Evolutionary conservation across 2,113 vertebrate species (phyloP), one percentile per base, ranked within the genome.

Genomic region (Sinocyclocheilus rhinocerous): DNA sequence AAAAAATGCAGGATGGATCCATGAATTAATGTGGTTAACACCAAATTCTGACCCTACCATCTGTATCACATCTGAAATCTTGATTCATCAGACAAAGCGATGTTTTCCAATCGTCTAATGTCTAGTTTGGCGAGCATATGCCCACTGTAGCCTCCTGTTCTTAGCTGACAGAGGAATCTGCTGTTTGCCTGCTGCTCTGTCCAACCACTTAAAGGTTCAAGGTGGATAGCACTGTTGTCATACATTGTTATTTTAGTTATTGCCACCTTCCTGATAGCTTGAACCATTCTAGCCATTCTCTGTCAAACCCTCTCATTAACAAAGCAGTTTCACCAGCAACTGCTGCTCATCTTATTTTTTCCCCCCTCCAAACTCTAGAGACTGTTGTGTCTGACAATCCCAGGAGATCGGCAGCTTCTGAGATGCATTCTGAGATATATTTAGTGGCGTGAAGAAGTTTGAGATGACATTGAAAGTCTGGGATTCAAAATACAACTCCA

Each of bases 171-270:
- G 57, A 59, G 36, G 57, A 26, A 45, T 9, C 33, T 45, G 33
- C 16, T 61, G 55, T 63, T 78, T n/a, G 22, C 11, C 4, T 48
- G 39, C 39, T 75, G 12, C 12, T 63, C 12, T 16, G 8, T 22
- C 57, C 22, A 59, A 16, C 7, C 72, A 76, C 42, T 16, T 76
- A 63, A 36, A 63, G 12, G 33, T 80, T 80, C 20, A 63, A n/a
- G 11, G 33, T 61, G 55, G 36, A 45, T 81, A 45, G 36, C 36
- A 18, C 59, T 18, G 33, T 45, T 24, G 78, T 57, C 36, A 36
- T 13, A 57, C 76, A 59, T 80, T 76, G 73, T 22, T 77, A 67
- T 65, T 81, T 45, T 63, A 67, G 61, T 50, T 81, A 29, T 24
- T 81, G 61, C 9, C 61, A 29, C 61, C 8, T 69, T 81, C 61